A percentile compares a stretch with the other conserved stretches of the same genome.
phyloP scores from a whole-genome alignment of 2,797 vertebrate genomes.

The Rhyacichthys aspro region DNA sequence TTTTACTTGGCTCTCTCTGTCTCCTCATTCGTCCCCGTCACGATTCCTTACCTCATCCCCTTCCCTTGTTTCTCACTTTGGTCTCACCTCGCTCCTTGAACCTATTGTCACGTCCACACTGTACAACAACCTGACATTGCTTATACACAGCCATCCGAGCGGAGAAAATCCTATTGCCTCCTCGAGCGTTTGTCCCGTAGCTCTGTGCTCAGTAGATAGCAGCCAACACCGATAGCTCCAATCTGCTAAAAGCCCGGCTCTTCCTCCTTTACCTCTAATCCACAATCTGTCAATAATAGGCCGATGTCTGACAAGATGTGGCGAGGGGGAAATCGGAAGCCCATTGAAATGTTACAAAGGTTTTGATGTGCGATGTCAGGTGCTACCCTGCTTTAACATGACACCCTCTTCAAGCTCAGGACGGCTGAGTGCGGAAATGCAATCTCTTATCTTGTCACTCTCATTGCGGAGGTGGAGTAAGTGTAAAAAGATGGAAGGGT shows the following conservation, averaged over 20 bases:
- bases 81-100: conserved; percentile 14
- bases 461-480: conserved; percentile 37
- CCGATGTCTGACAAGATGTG: conserved; percentile 69
- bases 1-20: background rate
- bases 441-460: conserved; percentile 75
- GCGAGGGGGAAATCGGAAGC: conserved; percentile 56
- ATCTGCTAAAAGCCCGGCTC: conserved; percentile 51
- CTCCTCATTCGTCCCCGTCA: background rate
- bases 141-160: conserved; percentile 63
- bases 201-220: conserved; percentile 50
- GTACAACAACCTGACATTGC: conserved; percentile 59
- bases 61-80: conserved; percentile 13
- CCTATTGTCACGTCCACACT: conserved; percentile 23
- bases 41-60: background rate
- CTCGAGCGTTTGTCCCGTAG: conserved; percentile 60
- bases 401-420: conserved; percentile 57
- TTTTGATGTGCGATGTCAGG: conserved; percentile 69
- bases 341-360: conserved; percentile 71
- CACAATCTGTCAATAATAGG: conserved; percentile 73
- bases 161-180: conserved; percentile 67
- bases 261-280: conserved; percentile 58
- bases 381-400: conserved; percentile 61
- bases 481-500: conserved; percentile 2
- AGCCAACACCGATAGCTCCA: conserved; percentile 65
- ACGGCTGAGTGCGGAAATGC: conserved; percentile 62